These are phyloP conservation scores for Lagria hirta DNA, from an alignment of 2,888 invertebrate genomes.

Conservation along the genomic window DNA sequence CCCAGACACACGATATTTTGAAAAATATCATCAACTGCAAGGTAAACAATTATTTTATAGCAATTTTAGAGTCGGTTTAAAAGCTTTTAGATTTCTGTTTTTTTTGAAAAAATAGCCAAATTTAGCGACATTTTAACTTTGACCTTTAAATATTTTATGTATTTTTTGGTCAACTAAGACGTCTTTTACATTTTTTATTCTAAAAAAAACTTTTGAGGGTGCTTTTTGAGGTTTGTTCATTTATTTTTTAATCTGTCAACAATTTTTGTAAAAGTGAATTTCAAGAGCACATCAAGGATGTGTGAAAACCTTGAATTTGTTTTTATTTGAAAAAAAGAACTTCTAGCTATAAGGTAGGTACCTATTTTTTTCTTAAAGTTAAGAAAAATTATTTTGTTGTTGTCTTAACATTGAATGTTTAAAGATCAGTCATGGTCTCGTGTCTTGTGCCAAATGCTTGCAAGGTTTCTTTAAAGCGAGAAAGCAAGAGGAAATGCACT, in stretches of 20 bases:
- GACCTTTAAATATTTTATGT: slow-evolving; percentile 42
- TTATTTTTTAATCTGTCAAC: slow-evolving; percentile 19
- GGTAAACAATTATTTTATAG: too few species aligned
- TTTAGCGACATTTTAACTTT: slow-evolving; percentile 42
- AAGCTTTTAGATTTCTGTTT: too few species aligned
- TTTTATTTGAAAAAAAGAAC: too few species aligned
- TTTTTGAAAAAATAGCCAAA: slow-evolving; percentile 1
- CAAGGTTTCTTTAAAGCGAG: slow-evolving; percentile 42
- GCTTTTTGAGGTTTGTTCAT: slow-evolving; percentile 4
- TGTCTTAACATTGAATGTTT: slow-evolving; percentile 40
- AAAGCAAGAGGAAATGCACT: slow-evolving; percentile 40
- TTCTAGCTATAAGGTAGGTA: too few species aligned
- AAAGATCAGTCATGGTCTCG: slow-evolving; percentile 41
- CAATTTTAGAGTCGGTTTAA: too few species aligned
- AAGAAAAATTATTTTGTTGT: too few species aligned
- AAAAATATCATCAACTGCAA: too few species aligned
- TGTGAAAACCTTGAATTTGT: too few species aligned
- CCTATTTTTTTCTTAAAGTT: too few species aligned
- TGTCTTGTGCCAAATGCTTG: slow-evolving; percentile 41
- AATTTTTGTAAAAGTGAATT: slow-evolving; percentile 41
- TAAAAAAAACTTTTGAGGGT: background rate
- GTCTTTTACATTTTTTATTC: slow-evolving; percentile 18
- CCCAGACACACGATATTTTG: slow-evolving; percentile 45
- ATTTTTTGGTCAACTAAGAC: slow-evolving; percentile 17
- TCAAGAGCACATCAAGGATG: slow-evolving; percentile 52